Conservation (phyloP, 2,113 vertebrate genomes). For the Apaloderma vittatum region DNA sequence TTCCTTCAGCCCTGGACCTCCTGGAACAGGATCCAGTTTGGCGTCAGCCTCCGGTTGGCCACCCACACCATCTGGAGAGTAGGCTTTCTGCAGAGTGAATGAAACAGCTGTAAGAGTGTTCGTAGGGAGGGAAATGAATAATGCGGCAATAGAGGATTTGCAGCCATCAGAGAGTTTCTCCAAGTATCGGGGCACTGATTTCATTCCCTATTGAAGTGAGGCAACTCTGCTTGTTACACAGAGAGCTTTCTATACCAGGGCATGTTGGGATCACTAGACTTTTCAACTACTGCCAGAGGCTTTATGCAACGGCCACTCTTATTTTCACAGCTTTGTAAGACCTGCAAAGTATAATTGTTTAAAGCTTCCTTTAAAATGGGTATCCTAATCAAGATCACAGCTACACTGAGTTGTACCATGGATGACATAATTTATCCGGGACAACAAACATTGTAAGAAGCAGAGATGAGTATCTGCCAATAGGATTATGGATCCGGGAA, state of each 20-base stretch:
- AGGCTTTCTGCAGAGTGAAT: constrained; percentile 42
- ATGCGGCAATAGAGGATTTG: constrained; percentile 22
- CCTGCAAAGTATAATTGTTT: background rate
- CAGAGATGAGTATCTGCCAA: background rate
- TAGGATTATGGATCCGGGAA: background rate
- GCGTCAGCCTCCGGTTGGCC: background rate
- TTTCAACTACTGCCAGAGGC: constrained; percentile 6
- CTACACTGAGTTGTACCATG: background rate
- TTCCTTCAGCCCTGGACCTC: background rate
- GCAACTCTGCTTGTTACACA: background rate
- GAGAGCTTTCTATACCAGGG: background rate
- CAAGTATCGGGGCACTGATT: constrained; percentile 10
- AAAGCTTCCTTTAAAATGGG: background rate
- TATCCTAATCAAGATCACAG: background rate
- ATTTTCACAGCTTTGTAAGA: background rate
- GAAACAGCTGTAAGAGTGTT: constrained; percentile 55
- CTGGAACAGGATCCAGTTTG: background rate
- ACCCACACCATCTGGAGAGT: constrained; percentile 55
- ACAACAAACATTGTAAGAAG: background rate
- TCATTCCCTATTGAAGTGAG: background rate
- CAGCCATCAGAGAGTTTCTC: background rate
- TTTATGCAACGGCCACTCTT: background rate
- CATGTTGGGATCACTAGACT: constrained; percentile 10
- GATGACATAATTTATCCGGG: background rate
- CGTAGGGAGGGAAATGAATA: constrained; percentile 30